Evolutionary conservation across 2,113 vertebrate species (phyloP), one percentile per base, ranked within the genome.

Genomic region (Ibidorhyncha struthersii): DNA sequence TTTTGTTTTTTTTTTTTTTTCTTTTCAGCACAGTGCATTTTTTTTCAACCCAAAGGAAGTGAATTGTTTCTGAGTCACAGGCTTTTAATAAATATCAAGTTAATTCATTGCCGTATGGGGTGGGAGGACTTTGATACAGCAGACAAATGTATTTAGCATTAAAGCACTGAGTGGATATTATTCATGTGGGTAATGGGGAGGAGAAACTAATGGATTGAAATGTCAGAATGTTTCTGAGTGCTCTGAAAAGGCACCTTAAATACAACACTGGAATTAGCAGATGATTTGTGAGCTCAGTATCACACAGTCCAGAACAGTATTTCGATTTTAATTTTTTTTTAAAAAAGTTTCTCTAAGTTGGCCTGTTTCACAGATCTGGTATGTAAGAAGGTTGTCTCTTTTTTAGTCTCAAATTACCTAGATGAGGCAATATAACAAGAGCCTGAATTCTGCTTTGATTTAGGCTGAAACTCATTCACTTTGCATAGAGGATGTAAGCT

Each of bases 71-170:
- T 95, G 89, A 96, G 73, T 95, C 91, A 95, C 41, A 83, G 38
- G 30, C 70, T 94, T 80, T 93, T 96, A 93, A 96, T 91, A 95
- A 93, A 70, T 93, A 91, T 8, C 36, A 88, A 82, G 66, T 61
- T 94, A 96, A 95, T 96, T 93, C 81, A 87, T 96, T 80, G 56
- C 66, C 0, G 4, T 87, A 22, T 70, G 43, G 53, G 47, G 77
- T 89, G 62, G 93, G 93, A 92, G 90, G 41, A 69, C 66, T 94
- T 91, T 91, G 76, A 85, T 94, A 66, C 5, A 41, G 70, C 81
- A 93, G 86, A 82, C n/a, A 96, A 76, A 86, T n/a, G 61, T 89
- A 83, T 83, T 83, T 70, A 86, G 50, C 73, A 58, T 76, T 93
- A 63, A 79, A 70, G 43, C 72, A 36, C 17, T 17, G 40, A 67